phyloP scores from a whole-genome alignment of 2,113 vertebrate species.

The Geococcyx californianus region DNA sequence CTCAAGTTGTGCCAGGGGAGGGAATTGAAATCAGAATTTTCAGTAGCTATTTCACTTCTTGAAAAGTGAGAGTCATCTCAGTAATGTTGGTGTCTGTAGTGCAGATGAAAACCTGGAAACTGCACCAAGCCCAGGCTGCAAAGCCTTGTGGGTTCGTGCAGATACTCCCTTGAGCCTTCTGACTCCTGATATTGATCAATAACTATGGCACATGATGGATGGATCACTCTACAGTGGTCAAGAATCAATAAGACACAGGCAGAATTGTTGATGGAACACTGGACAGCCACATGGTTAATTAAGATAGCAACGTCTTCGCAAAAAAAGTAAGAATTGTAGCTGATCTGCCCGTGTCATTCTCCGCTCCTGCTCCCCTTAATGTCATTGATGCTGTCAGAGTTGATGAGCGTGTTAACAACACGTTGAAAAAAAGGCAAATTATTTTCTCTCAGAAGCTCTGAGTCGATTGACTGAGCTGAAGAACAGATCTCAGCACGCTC shows the following conservation, averaged over 20 bases:
- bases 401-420: neutral
- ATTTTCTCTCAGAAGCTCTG: neutral
- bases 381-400: neutral
- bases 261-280: neutral
- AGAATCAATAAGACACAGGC: neutral
- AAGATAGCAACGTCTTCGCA: neutral
- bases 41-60: neutral
- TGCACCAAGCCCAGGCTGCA: accelerated
- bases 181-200: neutral
- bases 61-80: neutral
- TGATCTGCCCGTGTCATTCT: neutral
- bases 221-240: neutral
- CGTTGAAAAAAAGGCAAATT: neutral
- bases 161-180: neutral
- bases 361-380: neutral
- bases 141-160: neutral
- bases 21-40: neutral
- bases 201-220: neutral
- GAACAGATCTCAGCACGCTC: neutral
- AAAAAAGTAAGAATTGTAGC: neutral
- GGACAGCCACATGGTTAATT: neutral
- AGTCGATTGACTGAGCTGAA: neutral
- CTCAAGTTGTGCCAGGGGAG: no score
- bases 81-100: neutral
- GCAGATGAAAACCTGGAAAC: neutral